A percentile compares a stretch with the other conserved stretches of the same genome.
Conservation (phyloP, 2,888 invertebrate genomes). For the Synanthedon formicaeformis region DNA sequence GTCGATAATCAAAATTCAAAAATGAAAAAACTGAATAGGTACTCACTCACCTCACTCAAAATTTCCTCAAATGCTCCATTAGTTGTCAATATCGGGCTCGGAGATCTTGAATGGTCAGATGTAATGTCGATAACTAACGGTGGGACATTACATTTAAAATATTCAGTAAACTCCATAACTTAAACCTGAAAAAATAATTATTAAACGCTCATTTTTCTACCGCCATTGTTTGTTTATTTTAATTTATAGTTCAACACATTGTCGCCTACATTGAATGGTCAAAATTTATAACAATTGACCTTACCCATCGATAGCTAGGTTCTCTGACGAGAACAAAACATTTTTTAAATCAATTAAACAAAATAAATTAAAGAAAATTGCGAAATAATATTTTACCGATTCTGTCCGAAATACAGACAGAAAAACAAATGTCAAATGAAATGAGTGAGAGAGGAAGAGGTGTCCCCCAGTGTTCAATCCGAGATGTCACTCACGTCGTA, state of each 20-base stretch:
- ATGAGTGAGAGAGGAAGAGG: too few relatives aligned
- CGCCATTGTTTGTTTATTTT: too few relatives aligned
- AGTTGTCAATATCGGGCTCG: conserved; percentile 50
- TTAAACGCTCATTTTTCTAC: conserved; percentile 3
- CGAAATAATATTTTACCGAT: neutral
- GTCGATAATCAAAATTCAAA: neutral
- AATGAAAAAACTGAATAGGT: neutral
- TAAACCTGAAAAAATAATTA: conserved; percentile 51
- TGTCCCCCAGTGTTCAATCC: too few relatives aligned
- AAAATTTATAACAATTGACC: conserved; percentile 11
- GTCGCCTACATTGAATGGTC: too few relatives aligned
- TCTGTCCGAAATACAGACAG: neutral
- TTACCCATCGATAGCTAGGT: conserved; percentile 65
- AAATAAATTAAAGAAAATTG: neutral
- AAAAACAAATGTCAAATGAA: too few relatives aligned
- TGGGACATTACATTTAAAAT: conserved; percentile 53
- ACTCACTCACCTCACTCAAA: conserved; percentile 61
- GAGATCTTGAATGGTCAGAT: conserved; percentile 41
- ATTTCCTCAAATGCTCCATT: conserved; percentile 65
- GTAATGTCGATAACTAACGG: conserved; percentile 47
- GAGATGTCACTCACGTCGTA: too few relatives aligned
- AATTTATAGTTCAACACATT: too few relatives aligned
- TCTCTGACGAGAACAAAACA: conserved; percentile 65
- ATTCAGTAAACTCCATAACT: conserved; percentile 67
- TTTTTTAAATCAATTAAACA: conserved; percentile 12